Conservation (phyloP, 1,140 invertebrate species). For the Ericerus pela region DNA sequence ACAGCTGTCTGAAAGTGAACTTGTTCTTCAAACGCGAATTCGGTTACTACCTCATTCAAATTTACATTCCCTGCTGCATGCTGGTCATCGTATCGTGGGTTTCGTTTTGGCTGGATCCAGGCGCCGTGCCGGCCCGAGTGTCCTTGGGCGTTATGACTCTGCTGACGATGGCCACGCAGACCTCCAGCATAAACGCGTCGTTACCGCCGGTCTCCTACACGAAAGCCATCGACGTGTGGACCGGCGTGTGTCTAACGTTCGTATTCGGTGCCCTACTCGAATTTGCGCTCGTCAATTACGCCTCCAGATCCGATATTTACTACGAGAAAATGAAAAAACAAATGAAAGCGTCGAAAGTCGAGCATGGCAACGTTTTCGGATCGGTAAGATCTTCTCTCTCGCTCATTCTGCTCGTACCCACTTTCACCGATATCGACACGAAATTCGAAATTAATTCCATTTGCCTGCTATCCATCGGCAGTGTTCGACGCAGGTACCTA, state of each 20-base stretch:
- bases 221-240: slow-evolving; percentile 96
- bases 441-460: too few relatives aligned
- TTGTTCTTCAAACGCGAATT: slow-evolving; percentile 91
- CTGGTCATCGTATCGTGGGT: slow-evolving; percentile 94
- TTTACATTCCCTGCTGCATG: slow-evolving; percentile 95
- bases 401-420: too few relatives aligned
- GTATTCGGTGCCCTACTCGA: slow-evolving; percentile 93
- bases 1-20: slow-evolving; percentile 91
- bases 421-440: too few relatives aligned
- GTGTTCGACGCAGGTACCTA: too few relatives aligned
- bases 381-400: slow-evolving; percentile 61
- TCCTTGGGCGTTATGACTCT: slow-evolving; percentile 89
- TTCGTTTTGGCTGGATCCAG: slow-evolving; percentile 94
- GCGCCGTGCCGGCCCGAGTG: slow-evolving; percentile 84
- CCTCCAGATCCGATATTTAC: slow-evolving; percentile 79
- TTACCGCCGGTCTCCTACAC: slow-evolving; percentile 92
- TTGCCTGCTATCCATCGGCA: too few relatives aligned
- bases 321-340: slow-evolving; percentile 75
- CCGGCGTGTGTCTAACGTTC: slow-evolving; percentile 89
- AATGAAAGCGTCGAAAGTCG: slow-evolving; percentile 55
- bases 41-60: slow-evolving; percentile 95
- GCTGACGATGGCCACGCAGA: slow-evolving; percentile 93
- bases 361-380: slow-evolving; percentile 68
- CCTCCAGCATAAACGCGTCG: slow-evolving; percentile 90
- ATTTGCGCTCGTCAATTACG: slow-evolving; percentile 93